Conservation (phyloP, 2,888 invertebrate species). For the Ichneumoninae sp. region DNA sequence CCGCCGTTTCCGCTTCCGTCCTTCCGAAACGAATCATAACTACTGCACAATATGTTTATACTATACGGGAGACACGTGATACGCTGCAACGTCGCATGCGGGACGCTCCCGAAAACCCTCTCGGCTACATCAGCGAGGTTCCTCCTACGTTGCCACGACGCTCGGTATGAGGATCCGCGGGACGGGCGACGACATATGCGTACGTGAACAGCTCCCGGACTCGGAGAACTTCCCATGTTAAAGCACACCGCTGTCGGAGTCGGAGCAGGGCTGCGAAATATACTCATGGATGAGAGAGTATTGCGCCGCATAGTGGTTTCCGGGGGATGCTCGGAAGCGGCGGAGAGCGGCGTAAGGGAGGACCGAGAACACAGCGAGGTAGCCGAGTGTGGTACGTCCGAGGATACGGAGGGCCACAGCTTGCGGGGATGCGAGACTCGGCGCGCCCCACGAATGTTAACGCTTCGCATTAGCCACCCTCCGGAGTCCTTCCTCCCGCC, state of each 20-base stretch:
- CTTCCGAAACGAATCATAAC: conserved; percentile 46
- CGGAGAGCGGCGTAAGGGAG: conserved; percentile 43
- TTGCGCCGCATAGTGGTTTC: conserved; percentile 30
- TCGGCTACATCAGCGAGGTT: conserved; percentile 7
- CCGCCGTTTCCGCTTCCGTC: conserved; percentile 3
- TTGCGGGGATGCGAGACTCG: conserved; percentile 80
- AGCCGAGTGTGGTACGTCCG: conserved; percentile 34
- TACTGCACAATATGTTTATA: conserved; percentile 45
- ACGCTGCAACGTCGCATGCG: conserved; percentile 17
- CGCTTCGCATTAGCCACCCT: conserved; percentile 82
- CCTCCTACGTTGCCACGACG: conserved; percentile 2
- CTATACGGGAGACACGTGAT: conserved; percentile 54
- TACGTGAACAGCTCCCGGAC: conserved; percentile 44
- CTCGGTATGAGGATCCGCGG: conserved; percentile 36
- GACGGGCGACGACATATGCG: conserved; percentile 59
- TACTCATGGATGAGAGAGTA: conserved; percentile 43
- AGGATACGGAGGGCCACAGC: conserved; percentile 75
- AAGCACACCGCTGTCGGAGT: not conserved
- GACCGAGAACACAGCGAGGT: conserved; percentile 39
- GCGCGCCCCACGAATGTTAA: conserved; percentile 83
- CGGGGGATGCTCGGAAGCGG: not conserved
- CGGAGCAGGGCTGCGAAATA: conserved; percentile 29
- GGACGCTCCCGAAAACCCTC: not conserved
- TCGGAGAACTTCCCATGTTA: conserved; percentile 8
- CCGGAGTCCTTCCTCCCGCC: conserved; percentile 41